A percentile compares a stretch with the other conserved stretches of the same genome.
Evolutionary conservation across 92 coral and sea anemone genomes (phyloP).

Genomic region (Parazoanthus atlanticus): DNA sequence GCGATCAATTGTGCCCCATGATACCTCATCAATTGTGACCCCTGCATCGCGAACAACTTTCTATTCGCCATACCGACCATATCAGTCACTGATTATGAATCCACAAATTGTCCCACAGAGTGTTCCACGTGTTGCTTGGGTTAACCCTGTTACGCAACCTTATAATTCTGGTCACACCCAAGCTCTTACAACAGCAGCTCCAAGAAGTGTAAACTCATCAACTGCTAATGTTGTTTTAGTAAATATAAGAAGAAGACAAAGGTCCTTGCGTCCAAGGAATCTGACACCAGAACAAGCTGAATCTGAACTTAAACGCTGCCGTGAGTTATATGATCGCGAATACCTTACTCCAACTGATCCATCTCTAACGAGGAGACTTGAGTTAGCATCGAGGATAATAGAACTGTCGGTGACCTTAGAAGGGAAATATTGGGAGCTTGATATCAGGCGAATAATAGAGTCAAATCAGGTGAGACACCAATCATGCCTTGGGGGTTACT

Average conservation of each 20-base stretch:
- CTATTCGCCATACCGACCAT: background rate
- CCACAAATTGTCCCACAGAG: background rate
- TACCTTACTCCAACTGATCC: constrained; percentile 49
- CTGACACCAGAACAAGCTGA: constrained; percentile 17
- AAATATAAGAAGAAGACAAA: constrained; percentile 25
- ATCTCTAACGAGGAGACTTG: constrained; percentile 38
- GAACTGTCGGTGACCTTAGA: constrained; percentile 41
- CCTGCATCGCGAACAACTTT: background rate
- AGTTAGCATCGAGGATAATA: constrained; percentile 40
- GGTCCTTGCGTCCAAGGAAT: background rate
- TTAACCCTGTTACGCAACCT: constrained; percentile 26
- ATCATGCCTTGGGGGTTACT: too few species aligned
- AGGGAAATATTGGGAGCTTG: constrained; percentile 73
- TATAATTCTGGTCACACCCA: background rate
- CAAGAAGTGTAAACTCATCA: background rate
- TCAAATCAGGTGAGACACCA: constrained; percentile 73
- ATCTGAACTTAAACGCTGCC: constrained; percentile 2
- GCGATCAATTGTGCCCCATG: constrained; percentile 9
- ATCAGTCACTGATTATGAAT: constrained; percentile 11
- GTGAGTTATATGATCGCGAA: constrained; percentile 38
- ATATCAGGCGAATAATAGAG: constrained; percentile 61
- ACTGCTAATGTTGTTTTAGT: background rate
- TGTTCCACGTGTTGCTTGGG: constrained; percentile 5
- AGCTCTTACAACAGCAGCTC: constrained; percentile 10
- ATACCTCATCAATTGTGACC: background rate